These are phyloP conservation scores for Synergus laeviventris DNA, from an alignment of 2,888 invertebrate species.

Conservation along the genomic window DNA sequence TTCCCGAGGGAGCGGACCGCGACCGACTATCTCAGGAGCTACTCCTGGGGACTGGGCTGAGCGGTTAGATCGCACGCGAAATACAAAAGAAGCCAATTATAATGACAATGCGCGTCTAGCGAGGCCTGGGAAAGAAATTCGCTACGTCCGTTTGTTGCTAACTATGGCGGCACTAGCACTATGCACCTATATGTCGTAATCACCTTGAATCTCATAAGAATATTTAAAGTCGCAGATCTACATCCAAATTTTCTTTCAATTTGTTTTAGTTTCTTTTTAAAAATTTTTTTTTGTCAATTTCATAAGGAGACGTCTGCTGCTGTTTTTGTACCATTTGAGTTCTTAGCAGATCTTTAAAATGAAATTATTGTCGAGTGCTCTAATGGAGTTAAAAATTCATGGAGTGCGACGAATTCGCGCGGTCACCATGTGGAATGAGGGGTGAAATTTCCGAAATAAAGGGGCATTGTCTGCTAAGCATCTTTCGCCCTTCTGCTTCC, in stretches of 20 bases:
- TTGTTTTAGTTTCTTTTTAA: too few species aligned
- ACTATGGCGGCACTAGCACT: slow-evolving; percentile 64
- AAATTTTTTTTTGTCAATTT: too few species aligned
- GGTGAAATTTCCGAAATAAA: slow-evolving; percentile 29
- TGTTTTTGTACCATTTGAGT: too few species aligned
- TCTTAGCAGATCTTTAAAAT: neutral
- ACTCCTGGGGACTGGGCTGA: slow-evolving; percentile 57
- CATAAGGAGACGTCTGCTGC: slow-evolving; percentile 8
- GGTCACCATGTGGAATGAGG: slow-evolving; percentile 47
- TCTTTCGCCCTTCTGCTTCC: slow-evolving; percentile 59
- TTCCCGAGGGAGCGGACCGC: slow-evolving; percentile 69
- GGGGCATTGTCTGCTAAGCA: slow-evolving; percentile 63
- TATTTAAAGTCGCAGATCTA: slow-evolving; percentile 9
- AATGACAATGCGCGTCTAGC: slow-evolving; percentile 73
- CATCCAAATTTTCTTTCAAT: neutral
- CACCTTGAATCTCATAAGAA: slow-evolving; percentile 45
- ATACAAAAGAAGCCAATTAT: slow-evolving; percentile 74
- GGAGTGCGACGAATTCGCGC: slow-evolving; percentile 17
- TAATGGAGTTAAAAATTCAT: neutral
- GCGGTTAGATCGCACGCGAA: slow-evolving; percentile 71
- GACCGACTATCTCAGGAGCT: slow-evolving; percentile 65
- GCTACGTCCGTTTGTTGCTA: slow-evolving; percentile 66
- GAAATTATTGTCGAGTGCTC: neutral
- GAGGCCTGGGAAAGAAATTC: slow-evolving; percentile 73
- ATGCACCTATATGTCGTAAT: slow-evolving; percentile 63